A percentile compares a stretch with the other conserved stretches of the same genome.
Evolutionary conservation across 1,140 invertebrate species (phyloP).

Genomic region (Aplysia californica): DNA sequence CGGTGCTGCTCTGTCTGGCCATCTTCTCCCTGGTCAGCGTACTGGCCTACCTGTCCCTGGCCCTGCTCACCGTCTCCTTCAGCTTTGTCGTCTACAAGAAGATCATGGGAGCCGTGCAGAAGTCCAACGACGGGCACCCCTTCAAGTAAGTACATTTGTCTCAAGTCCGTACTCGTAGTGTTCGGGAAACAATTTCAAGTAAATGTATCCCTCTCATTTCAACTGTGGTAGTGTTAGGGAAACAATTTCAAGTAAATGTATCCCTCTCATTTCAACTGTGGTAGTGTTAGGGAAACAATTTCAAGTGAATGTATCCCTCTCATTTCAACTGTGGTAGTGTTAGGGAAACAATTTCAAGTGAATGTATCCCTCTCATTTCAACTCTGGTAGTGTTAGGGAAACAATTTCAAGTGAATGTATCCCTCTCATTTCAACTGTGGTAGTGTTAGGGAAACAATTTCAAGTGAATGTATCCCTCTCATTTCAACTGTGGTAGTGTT

Average conservation of each 20-base stretch:
- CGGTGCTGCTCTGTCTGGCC: slow-evolving; percentile 89
- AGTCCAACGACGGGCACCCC: slow-evolving; percentile 95
- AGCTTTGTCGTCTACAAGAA: slow-evolving; percentile 96
- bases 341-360: too few species aligned
- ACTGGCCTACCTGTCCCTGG: slow-evolving; percentile 88
- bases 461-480: too few species aligned
- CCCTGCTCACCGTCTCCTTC: slow-evolving; percentile 84
- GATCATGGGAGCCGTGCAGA: slow-evolving; percentile 94
- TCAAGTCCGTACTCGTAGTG: background rate
- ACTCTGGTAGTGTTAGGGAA: too few species aligned
- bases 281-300: background rate
- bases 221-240: background rate
- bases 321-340: background rate
- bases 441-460: too few species aligned
- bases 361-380: too few species aligned
- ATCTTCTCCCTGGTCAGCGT: slow-evolving; percentile 97
- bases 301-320: slow-evolving; percentile 67
- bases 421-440: too few species aligned
- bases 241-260: slow-evolving; percentile 68
- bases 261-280: background rate
- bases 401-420: too few species aligned
- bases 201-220: slow-evolving; percentile 57
- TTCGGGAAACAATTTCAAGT: slow-evolving; percentile 54
- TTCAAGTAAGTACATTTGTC: slow-evolving; percentile 83
- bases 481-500: too few species aligned